Evolutionary conservation across 2,113 vertebrate genomes (phyloP).

Genomic region (Ptilorrhoa leucosticta): DNA sequence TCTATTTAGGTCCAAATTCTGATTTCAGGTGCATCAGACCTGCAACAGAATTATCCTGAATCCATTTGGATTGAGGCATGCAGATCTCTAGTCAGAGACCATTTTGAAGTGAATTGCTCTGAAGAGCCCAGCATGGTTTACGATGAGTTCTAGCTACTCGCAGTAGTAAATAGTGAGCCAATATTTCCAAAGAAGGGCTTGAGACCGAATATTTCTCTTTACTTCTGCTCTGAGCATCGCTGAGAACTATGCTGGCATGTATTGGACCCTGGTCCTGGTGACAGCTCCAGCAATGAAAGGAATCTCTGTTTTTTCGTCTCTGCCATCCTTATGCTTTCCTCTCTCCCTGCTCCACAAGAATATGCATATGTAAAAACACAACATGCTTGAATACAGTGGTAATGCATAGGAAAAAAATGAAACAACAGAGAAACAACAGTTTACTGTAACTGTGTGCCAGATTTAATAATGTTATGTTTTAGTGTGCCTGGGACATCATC

Average conservation of each 20-base stretch:
- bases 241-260: not conserved
- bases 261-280: not conserved
- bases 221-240: not conserved
- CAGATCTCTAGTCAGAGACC: not conserved
- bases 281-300: not conserved
- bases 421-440: not conserved
- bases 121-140: not conserved
- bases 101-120: not conserved
- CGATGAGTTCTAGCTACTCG: not conserved
- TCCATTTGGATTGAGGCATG: not conserved
- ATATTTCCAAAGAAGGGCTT: not conserved
- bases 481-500: not conserved
- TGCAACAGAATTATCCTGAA: not conserved
- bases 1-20: not conserved
- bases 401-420: not conserved
- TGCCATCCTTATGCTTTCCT: not conserved
- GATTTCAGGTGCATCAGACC: not conserved
- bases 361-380: not conserved
- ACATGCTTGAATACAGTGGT: not conserved
- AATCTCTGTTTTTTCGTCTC: not conserved
- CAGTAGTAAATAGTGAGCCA: not conserved
- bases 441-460: not conserved
- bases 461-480: not conserved
- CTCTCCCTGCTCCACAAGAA: not conserved
- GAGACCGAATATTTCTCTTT: not conserved